These are phyloP conservation scores for Stegostoma tigrinum DNA, from an alignment of 2,113 vertebrate species.

Conservation along the genomic window DNA sequence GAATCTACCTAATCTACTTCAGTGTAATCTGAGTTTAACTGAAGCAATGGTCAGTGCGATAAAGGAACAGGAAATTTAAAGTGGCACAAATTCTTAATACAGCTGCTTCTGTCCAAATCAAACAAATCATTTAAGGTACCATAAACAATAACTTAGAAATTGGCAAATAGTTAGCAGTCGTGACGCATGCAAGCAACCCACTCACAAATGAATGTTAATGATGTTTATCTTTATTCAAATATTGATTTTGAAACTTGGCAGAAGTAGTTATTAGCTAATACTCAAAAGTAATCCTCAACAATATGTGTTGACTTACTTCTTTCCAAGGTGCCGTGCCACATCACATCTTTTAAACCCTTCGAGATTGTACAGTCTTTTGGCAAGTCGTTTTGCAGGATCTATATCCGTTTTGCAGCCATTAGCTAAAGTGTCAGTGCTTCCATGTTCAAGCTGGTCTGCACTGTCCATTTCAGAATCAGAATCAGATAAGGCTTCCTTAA, in stretches of 20 bases:
- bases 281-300: neutral
- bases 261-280: neutral
- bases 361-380: conserved; percentile 83
- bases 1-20: no score
- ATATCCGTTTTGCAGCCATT: conserved; percentile 80
- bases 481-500: conserved; percentile 78
- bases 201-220: neutral
- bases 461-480: conserved; percentile 82
- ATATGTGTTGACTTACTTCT: conserved; percentile 68
- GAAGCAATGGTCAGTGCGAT: no score
- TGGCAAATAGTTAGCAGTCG: neutral
- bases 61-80: neutral
- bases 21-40: no score
- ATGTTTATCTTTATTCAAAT: neutral
- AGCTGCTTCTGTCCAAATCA: neutral
- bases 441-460: conserved; percentile 65
- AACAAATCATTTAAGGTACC: neutral
- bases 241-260: neutral
- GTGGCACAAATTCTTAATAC: neutral
- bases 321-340: conserved; percentile 87
- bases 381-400: conserved; percentile 79
- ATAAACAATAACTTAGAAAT: neutral
- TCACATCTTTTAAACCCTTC: conserved; percentile 95
- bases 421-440: conserved; percentile 71
- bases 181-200: neutral